These are phyloP conservation scores for Rhizoglyphus robini DNA, from an alignment of 1,140 invertebrate species.

Conservation along the genomic window DNA sequence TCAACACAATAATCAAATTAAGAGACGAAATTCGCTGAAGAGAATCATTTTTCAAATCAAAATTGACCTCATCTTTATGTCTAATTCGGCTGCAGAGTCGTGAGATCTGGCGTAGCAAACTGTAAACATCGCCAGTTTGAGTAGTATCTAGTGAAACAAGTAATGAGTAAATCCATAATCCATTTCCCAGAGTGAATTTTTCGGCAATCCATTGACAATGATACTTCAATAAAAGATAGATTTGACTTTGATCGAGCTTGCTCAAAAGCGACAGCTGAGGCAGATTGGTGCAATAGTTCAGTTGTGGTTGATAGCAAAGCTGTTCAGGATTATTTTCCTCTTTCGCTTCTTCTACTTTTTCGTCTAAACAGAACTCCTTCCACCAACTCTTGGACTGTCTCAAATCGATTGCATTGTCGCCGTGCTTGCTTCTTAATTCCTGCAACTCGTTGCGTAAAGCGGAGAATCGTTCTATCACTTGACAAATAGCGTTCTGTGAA, in stretches of 20 bases:
- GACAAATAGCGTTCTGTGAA: background rate
- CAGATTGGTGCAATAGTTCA: background rate
- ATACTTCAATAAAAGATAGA: constrained; percentile 5
- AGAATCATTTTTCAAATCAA: background rate
- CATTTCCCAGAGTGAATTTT: background rate
- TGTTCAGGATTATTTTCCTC: background rate
- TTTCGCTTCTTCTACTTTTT: background rate
- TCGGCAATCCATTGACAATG: constrained; percentile 5
- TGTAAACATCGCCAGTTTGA: constrained; percentile 10
- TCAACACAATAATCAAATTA: constrained; percentile 4
- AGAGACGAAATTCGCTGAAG: background rate
- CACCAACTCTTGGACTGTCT: constrained; percentile 7
- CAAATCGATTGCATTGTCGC: background rate
- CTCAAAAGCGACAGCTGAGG: background rate
- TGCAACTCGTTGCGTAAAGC: background rate
- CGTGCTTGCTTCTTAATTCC: background rate
- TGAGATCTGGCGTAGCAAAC: background rate
- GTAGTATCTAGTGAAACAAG: constrained; percentile 6
- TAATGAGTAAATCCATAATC: constrained; percentile 18
- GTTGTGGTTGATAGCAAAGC: background rate
- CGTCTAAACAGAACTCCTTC: constrained; percentile 10
- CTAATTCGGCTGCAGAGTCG: constrained; percentile 8
- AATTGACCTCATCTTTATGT: background rate
- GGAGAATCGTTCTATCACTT: background rate
- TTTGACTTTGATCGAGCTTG: background rate